Conservation (phyloP, 2,888 invertebrate species). For the Synanthedon formicaeformis region DNA sequence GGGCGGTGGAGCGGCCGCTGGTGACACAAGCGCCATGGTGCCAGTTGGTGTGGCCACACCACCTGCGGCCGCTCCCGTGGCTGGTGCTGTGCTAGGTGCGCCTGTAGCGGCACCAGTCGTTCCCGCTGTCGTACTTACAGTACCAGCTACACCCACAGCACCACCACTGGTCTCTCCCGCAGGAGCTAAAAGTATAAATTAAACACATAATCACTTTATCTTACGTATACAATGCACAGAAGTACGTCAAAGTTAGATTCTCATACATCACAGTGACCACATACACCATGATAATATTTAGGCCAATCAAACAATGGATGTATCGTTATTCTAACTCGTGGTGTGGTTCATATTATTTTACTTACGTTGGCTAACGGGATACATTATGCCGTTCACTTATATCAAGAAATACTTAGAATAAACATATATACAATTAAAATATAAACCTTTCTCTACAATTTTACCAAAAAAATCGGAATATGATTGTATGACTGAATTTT, state of each 20-base stretch:
- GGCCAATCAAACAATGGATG: slow-evolving; percentile 61
- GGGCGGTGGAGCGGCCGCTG: slow-evolving; percentile 74
- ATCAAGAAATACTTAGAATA: slow-evolving; percentile 28
- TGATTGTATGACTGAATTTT: neutral
- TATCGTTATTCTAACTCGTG: slow-evolving; percentile 13
- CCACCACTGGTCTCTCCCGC: slow-evolving; percentile 65
- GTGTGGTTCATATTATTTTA: slow-evolving; percentile 11
- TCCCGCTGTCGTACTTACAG: slow-evolving; percentile 73
- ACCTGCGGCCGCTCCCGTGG: slow-evolving; percentile 57
- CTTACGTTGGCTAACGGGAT: slow-evolving; percentile 67
- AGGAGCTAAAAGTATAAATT: slow-evolving; percentile 39
- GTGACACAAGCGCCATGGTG: slow-evolving; percentile 74
- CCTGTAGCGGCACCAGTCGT: slow-evolving; percentile 62
- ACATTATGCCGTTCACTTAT: slow-evolving; percentile 42
- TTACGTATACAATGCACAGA: neutral
- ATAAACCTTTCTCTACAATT: neutral
- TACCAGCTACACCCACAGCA: slow-evolving; percentile 49
- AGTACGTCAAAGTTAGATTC: neutral
- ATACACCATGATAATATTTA: slow-evolving; percentile 31
- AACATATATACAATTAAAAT: neutral
- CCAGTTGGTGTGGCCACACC: slow-evolving; percentile 50
- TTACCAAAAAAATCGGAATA: neutral
- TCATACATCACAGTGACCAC: slow-evolving; percentile 3
- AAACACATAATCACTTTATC: neutral
- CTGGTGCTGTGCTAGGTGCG: slow-evolving; percentile 56